Evolutionary conservation across 2,113 vertebrate genomes (phyloP), one percentile per base, ranked within the genome.

Genomic region (Cochlearius cochlearius): DNA sequence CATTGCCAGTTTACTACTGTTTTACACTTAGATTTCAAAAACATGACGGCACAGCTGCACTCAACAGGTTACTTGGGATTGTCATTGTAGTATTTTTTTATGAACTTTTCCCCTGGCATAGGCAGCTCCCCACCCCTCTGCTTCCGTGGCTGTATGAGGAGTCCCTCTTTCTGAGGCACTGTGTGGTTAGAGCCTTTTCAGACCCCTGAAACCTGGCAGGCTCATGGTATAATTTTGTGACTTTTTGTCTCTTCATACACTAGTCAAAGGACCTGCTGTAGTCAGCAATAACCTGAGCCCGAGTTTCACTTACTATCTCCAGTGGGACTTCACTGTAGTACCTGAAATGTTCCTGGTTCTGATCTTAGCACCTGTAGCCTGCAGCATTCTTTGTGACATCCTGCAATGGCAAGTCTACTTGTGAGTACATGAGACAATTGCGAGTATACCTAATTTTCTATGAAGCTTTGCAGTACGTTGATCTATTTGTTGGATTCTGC

Each of bases 291-390:
- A 58, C 67, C 29, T 18, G 45, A 66, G 41, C 11, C 20, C 1
- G 41, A 41, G 58, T 83, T 26, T 66, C 67, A 30, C 59, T 75
- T 25, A 2, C 41, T 95, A n/a, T 94, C 88, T 92, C 50, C 91
- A 99, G 98, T 98, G 97, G 97, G 98, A 99, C 97, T 98, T 99
- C 91, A 99, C 98, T 27, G 20, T 84, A 47, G 41, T 68, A n/a
- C 97, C 72, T 38, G 98, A 98, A 38, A 60, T 73, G 34, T 75
- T 98, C 59, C 98, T 98, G 90, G 97, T 96, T 85, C 63, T 97
- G 10, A 7, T 72, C 84, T 92, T 96, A 91, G 96, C 98, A 14
- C 78, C 99, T 16, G 0, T 98, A 2, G 90, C 98, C 27, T 99
- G 55, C 56, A 98, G 96, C 25, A 69, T 98, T 91, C 93, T 99